A percentile compares a stretch with the other conserved stretches of the same genome.
These are phyloP conservation scores for Nixonia krombeini DNA, from an alignment of 1,140 invertebrate species.

Conservation along the genomic window DNA sequence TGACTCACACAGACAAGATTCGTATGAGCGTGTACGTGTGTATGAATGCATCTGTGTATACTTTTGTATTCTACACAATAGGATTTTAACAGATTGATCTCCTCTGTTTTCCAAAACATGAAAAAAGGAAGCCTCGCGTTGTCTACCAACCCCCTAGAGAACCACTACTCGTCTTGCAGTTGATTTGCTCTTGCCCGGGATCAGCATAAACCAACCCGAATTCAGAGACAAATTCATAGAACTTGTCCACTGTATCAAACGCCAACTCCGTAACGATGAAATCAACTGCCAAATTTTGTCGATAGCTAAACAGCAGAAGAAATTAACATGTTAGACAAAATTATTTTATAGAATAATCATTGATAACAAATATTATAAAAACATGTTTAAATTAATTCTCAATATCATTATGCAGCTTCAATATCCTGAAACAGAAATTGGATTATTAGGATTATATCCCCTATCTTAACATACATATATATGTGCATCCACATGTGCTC, in stretches of 20 bases:
- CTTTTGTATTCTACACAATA: too few relatives aligned
- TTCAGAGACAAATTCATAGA: conserved; percentile 87
- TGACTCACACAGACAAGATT: not conserved
- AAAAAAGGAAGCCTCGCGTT: conserved; percentile 17
- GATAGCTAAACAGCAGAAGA: conserved; percentile 87
- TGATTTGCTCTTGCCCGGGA: conserved; percentile 79
- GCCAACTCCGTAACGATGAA: conserved; percentile 89
- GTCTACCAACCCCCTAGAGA: conserved; percentile 72
- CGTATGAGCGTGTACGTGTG: conserved; percentile 13
- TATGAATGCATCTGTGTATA: conserved; percentile 18
- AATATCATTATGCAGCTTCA: conserved; percentile 51
- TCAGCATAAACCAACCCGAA: conserved; percentile 84
- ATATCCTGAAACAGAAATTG: conserved; percentile 69
- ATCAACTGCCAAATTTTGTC: conserved; percentile 88
- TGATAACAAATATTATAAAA: conserved; percentile 12
- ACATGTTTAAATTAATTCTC: conserved; percentile 19
- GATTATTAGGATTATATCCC: too few relatives aligned
- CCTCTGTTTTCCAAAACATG: conserved; percentile 26
- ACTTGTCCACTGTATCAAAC: conserved; percentile 86
- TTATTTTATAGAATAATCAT: conserved; percentile 13
- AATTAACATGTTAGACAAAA: conserved; percentile 63
- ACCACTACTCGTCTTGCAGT: conserved; percentile 87
- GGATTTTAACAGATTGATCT: conserved; percentile 36
- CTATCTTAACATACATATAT: conserved; percentile 32
- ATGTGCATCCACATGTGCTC: not conserved